Percentiles rank a stretch among this genome's conserved stretches.
phyloP scores from a whole-genome alignment of 2,113 vertebrate species.

The Isurus oxyrinchus region DNA sequence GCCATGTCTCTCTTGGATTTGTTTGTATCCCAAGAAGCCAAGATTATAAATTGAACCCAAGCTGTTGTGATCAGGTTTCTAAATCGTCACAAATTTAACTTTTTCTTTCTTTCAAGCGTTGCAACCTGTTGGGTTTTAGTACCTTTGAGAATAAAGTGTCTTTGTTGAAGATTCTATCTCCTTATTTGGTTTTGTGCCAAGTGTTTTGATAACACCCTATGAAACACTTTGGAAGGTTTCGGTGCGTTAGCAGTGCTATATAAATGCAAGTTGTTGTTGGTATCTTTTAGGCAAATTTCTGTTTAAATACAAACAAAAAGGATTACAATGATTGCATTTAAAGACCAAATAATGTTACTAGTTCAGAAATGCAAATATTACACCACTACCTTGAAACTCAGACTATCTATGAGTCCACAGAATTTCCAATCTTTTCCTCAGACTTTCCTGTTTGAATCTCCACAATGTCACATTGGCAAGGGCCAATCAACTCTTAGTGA shows the following conservation, averaged over 20 bases:
- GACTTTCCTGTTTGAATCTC: neutral
- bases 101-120: neutral
- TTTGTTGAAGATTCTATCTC: neutral
- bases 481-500: neutral
- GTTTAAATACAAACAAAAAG: neutral
- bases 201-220: neutral
- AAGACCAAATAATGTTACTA: neutral
- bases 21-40: neutral
- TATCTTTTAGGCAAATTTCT: neutral
- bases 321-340: neutral
- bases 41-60: neutral
- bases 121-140: neutral
- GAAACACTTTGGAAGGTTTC: neutral
- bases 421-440: neutral
- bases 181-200: neutral
- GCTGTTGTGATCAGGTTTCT: neutral
- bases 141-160: neutral
- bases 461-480: neutral
- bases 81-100: neutral
- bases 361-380: neutral
- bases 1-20: neutral
- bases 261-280: neutral
- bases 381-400: neutral
- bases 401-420: neutral
- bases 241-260: neutral